A percentile compares a stretch with the other conserved stretches of the same genome.
These are phyloP conservation scores for Lontra canadensis DNA, from an alignment of 2,113 vertebrate genomes.

Conservation along the genomic window DNA sequence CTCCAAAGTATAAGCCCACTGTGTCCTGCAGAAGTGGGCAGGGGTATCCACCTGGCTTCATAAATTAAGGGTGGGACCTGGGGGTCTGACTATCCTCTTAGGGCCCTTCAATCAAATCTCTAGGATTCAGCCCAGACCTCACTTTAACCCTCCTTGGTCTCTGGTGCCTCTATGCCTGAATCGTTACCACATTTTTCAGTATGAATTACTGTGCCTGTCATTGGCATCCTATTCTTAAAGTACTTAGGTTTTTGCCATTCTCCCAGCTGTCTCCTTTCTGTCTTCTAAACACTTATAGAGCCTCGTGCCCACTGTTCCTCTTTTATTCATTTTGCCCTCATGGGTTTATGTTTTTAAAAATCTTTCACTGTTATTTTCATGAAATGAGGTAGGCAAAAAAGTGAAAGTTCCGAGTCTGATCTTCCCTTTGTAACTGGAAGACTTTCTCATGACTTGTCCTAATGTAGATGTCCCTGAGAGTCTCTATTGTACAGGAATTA, in stretches of 20 bases:
- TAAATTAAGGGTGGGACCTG: not conserved
- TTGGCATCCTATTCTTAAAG: not conserved
- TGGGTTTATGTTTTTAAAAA: not conserved
- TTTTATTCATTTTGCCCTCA: not conserved
- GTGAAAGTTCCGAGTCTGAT: not conserved
- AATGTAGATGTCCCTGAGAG: not conserved
- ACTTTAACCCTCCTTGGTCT: not conserved
- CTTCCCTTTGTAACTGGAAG: not conserved
- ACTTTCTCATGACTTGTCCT: not conserved
- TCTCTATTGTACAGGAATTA: not conserved
- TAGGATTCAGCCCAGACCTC: not conserved
- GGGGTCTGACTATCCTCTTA: no score
- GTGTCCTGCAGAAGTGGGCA: not conserved
- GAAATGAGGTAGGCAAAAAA: not conserved
- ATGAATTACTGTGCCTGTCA: not conserved
- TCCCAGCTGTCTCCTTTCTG: not conserved
- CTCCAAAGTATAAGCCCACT: not conserved
- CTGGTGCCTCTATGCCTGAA: not conserved
- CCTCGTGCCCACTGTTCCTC: not conserved
- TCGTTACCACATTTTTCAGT: not conserved
- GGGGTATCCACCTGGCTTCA: no score
- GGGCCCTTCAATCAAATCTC: not conserved
- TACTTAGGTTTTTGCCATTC: not conserved
- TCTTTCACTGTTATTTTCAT: not conserved
- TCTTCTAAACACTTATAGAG: not conserved